phyloP scores from a whole-genome alignment of 2,113 vertebrate genomes.

The Phainopepla nitens region DNA sequence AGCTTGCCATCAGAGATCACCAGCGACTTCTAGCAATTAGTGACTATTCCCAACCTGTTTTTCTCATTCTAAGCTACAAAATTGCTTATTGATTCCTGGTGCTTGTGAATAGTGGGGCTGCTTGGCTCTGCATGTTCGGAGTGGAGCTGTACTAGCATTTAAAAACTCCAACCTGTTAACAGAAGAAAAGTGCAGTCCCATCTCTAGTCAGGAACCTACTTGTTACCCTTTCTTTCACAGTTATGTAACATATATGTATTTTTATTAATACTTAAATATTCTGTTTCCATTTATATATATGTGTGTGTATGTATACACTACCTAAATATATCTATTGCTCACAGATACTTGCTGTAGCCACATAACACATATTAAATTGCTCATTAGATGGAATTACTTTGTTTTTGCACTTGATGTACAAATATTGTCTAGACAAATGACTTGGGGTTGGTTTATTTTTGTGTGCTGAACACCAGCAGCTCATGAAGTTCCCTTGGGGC shows the following conservation, averaged over 20 bases:
- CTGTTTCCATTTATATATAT: not conserved
- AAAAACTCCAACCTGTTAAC: not conserved
- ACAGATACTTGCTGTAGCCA: not conserved
- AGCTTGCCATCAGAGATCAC: not conserved
- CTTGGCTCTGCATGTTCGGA: not conserved
- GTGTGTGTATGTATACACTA: rapidly evolving
- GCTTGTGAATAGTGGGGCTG: not conserved
- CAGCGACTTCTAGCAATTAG: not conserved
- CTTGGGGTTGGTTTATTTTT: not conserved
- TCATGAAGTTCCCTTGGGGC: not conserved
- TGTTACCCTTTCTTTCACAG: not conserved
- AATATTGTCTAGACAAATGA: not conserved
- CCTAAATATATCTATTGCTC: not conserved
- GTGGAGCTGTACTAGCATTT: not conserved
- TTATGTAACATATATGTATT: not conserved
- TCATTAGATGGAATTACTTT: not conserved
- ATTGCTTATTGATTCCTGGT: slow-evolving; percentile 9
- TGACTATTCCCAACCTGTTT: not conserved
- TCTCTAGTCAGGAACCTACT: not conserved
- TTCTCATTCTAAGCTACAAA: not conserved
- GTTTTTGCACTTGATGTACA: not conserved
- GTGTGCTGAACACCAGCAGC: not conserved
- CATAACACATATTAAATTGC: not conserved
- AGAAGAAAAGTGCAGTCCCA: not conserved
- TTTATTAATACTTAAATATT: not conserved